Conservation (phyloP, 2,888 invertebrate genomes). For the Hirtodrosophila histrioides region DNA sequence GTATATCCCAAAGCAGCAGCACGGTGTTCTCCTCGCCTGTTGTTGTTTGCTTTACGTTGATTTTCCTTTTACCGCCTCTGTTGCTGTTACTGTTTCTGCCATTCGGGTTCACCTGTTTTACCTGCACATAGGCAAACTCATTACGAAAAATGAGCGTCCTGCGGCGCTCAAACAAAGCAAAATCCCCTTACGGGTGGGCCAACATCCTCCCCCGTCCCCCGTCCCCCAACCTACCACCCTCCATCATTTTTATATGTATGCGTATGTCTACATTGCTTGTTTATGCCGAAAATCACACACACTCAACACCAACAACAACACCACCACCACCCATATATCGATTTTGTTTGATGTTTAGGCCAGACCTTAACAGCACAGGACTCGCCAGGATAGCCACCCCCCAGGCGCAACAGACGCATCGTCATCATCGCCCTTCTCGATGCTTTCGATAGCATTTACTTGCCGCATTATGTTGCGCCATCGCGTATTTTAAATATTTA, state of each 20-base stretch:
- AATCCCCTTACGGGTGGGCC: conserved; percentile 42
- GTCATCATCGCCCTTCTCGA: conserved; percentile 35
- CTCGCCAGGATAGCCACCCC: conserved; percentile 48
- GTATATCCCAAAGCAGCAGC: conserved; percentile 44
- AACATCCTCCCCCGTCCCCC: not conserved
- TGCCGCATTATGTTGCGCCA: conserved; percentile 36
- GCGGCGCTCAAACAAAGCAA: conserved; percentile 78
- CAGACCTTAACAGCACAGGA: conserved; percentile 40
- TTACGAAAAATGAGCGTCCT: conserved; percentile 79
- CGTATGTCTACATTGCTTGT: conserved; percentile 54
- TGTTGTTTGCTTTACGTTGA: conserved; percentile 41
- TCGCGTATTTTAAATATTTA: conserved; percentile 74
- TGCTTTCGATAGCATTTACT: conserved; percentile 55
- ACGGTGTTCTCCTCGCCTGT: conserved; percentile 4
- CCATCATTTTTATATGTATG: conserved; percentile 29
- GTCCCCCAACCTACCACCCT: not conserved
- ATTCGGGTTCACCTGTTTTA: conserved; percentile 37
- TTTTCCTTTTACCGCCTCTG: conserved; percentile 15
- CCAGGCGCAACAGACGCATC: conserved; percentile 36
- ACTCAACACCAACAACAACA: conserved; percentile 28
- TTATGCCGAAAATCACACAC: conserved; percentile 73
- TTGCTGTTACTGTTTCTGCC: conserved; percentile 26
- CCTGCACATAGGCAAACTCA: conserved; percentile 70
- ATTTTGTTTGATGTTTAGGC: conserved; percentile 78
- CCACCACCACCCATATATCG: conserved; percentile 72